Percentiles rank a stretch among this genome's conserved stretches.
Evolutionary conservation across 2,888 invertebrate genomes (phyloP).

Genomic region (Conomelus anceps): DNA sequence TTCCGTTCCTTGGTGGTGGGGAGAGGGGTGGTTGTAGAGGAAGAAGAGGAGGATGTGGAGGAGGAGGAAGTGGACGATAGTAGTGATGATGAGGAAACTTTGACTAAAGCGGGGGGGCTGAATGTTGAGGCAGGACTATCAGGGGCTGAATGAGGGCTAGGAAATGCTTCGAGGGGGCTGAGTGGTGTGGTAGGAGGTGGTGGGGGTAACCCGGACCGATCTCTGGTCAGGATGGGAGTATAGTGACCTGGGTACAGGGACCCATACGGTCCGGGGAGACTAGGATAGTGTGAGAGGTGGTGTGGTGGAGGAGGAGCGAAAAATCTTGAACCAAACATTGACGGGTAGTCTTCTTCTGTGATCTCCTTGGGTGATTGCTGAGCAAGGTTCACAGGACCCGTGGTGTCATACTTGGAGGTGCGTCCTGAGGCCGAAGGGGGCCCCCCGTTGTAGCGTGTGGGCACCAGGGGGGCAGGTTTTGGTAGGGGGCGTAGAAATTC

Average conservation of each 20-base stretch:
- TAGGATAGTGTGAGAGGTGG: conserved; percentile 36
- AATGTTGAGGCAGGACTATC: conserved; percentile 43
- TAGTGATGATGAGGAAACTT: conserved; percentile 38
- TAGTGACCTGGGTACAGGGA: conserved; percentile 41
- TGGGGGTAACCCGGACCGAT: conserved; percentile 46
- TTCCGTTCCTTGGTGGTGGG: conserved; percentile 27
- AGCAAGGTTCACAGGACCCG: conserved; percentile 43
- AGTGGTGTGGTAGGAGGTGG: conserved; percentile 46
- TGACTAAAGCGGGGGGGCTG: conserved; percentile 13
- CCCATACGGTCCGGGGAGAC: conserved; percentile 37
- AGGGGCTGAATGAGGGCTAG: conserved; percentile 46
- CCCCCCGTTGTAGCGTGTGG: conserved; percentile 30
- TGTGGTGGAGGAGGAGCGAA: conserved; percentile 38
- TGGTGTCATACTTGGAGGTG: conserved; percentile 15
- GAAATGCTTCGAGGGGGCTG: conserved; percentile 38
- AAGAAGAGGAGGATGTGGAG: conserved; percentile 37
- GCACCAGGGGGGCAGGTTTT: conserved; percentile 46
- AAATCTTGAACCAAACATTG: conserved; percentile 35
- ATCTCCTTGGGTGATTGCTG: conserved; percentile 35
- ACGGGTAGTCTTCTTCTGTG: conserved; percentile 3
- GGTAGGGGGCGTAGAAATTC: conserved; percentile 62
- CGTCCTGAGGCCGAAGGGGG: conserved; percentile 1
- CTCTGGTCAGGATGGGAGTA: conserved; percentile 40
- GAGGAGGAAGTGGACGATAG: conserved; percentile 35
- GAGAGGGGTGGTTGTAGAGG: too few species aligned